Conservation (phyloP, 2,113 vertebrate species). For the Tenrec ecaudatus region DNA sequence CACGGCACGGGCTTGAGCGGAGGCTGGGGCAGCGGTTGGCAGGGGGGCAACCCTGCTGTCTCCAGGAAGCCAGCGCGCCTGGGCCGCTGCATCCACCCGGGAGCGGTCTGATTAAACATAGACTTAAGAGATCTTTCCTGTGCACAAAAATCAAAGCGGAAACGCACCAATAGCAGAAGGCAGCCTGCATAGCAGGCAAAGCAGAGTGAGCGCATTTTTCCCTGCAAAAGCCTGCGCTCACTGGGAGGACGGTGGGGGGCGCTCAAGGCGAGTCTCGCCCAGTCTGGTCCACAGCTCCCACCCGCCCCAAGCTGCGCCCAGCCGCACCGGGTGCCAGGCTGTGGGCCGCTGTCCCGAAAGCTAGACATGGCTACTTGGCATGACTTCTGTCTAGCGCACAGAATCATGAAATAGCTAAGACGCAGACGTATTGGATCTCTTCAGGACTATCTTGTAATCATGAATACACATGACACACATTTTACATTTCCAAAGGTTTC, state of each 20-base stretch:
- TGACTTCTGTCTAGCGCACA: conserved; percentile 51
- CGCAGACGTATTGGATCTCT: conserved; percentile 70
- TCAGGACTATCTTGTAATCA: conserved; percentile 86
- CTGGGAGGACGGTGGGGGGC: not conserved
- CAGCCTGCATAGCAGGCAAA: conserved; percentile 23
- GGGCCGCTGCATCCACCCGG: conserved; percentile 63
- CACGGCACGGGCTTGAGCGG: conserved; percentile 17
- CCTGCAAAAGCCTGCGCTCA: conserved; percentile 41
- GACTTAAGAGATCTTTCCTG: conserved; percentile 73
- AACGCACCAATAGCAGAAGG: conserved; percentile 7
- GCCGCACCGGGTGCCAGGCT: not conserved
- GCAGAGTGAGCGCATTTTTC: conserved; percentile 18
- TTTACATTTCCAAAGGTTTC: conserved; percentile 80
- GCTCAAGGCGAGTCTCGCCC: not conserved
- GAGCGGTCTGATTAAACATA: conserved; percentile 75
- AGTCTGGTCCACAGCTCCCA: too few species aligned
- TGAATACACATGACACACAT: conserved; percentile 73
- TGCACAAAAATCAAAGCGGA: conserved; percentile 44
- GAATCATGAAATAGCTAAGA: conserved; percentile 51
- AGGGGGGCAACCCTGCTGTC: conserved; percentile 49
- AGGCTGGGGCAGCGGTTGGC: not conserved
- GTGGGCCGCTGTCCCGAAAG: not conserved
- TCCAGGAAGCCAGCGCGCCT: conserved; percentile 76
- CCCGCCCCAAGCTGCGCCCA: too few species aligned
- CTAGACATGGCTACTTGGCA: not conserved